Percentiles rank a stretch among this genome's conserved stretches.
Conservation (phyloP, 2,113 vertebrate genomes). For the Parus major region DNA sequence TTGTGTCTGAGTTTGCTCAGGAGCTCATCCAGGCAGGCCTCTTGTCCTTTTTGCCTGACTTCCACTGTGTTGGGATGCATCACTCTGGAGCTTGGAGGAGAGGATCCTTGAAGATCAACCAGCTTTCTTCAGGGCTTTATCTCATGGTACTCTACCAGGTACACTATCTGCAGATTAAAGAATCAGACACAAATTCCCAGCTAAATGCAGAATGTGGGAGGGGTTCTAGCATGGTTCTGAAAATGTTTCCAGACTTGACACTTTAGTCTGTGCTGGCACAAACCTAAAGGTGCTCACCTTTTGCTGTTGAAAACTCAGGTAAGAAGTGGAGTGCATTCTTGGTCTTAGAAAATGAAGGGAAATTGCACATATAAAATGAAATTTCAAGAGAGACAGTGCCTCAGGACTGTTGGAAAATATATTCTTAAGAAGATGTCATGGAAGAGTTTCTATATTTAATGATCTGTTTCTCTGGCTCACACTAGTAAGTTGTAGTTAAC, state of each 20-base stretch:
- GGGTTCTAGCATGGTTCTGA: neutral
- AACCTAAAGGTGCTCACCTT: neutral
- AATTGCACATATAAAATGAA: neutral
- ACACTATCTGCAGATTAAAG: neutral
- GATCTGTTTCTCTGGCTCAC: neutral
- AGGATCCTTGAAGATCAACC: neutral
- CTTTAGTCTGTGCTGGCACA: neutral
- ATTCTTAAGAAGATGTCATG: neutral
- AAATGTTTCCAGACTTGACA: neutral
- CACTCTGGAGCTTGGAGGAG: neutral
- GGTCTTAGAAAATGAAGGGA: neutral
- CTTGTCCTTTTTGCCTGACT: neutral
- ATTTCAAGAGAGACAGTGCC: neutral
- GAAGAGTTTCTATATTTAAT: neutral
- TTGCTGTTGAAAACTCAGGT: neutral
- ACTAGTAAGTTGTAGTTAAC: neutral
- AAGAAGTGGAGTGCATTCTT: neutral
- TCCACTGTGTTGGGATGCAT: neutral
- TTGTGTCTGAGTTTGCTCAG: neutral
- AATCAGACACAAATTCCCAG: neutral
- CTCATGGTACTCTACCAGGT: neutral
- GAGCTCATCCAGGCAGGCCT: neutral
- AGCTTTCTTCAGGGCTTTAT: neutral
- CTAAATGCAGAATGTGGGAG: neutral
- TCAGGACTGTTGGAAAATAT: neutral